These are phyloP conservation scores for Naso thynnoides DNA, from an alignment of 2,797 vertebrate species.

Conservation along the genomic window DNA sequence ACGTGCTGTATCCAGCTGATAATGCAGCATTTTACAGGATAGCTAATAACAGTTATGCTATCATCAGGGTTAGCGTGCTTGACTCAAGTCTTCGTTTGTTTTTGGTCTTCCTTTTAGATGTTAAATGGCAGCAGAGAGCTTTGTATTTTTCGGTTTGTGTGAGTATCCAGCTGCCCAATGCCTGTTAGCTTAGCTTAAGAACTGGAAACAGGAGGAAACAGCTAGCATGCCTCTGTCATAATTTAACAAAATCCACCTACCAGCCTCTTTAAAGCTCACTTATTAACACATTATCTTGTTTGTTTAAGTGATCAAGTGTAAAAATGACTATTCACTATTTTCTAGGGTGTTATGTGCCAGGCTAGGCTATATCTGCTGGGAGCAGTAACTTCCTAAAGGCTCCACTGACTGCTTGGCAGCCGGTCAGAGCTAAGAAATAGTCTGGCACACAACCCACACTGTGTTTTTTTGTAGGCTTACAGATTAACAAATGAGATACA, in stretches of 20 bases:
- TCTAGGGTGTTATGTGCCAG: background rate
- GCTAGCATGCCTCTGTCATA: background rate
- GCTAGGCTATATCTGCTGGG: slow-evolving; percentile 1
- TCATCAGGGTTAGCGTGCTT: slow-evolving; percentile 19
- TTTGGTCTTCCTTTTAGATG: slow-evolving; percentile 57
- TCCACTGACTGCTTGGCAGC: slow-evolving; percentile 5
- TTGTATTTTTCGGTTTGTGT: slow-evolving; percentile 69
- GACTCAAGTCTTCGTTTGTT: slow-evolving; percentile 19
- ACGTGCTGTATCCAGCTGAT: slow-evolving; percentile 7
- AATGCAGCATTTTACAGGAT: background rate
- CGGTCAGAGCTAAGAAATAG: background rate
- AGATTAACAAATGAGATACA: background rate
- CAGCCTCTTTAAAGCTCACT: background rate
- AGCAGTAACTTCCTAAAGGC: slow-evolving; percentile 9
- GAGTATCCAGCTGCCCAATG: slow-evolving; percentile 57
- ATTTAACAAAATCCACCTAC: slow-evolving; percentile 2
- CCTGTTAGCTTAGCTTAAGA: slow-evolving; percentile 12
- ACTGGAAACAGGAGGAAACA: background rate
- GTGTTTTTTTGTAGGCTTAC: background rate
- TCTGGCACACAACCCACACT: background rate
- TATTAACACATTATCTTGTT: background rate
- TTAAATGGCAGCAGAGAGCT: slow-evolving; percentile 68
- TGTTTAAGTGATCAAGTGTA: background rate
- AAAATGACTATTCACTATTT: background rate
- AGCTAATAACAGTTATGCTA: background rate